Base-by-base conservation (phyloP, 35 echinoderm and acorn worm species). In the Anneissia japonica region DNA sequence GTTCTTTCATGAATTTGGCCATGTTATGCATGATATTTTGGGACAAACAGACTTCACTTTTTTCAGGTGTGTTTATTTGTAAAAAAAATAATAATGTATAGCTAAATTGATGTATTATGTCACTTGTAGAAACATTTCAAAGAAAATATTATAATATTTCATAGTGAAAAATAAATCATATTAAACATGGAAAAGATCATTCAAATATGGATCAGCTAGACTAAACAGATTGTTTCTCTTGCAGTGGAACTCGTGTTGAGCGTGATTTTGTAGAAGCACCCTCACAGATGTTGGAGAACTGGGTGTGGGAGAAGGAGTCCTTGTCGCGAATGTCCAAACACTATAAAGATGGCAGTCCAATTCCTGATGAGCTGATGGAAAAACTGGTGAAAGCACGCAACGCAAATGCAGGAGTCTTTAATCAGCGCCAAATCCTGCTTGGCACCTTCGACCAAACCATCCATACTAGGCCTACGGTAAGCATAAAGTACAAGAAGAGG, bases 251-350 rank as follows among this genome's bases (percentile, higher is more conserved):
- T 0, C 75, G 95, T 35, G 95, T 98, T 10, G 95, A 98, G 46
- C 75, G 95, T 38, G 95, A 98, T 89, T 98, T 98, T 94, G 95
- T 98, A 34, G 95, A 98, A 89, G 96, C 96, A 23, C 96, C 96
- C 10, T 99, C 96, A 10, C 96, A 99, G 87, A 94, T 99, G 96
- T 64, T 99, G 83, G 96, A 99, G 80, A 99, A 99, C 74, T 99
- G 96, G 96, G 91, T 89, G 76, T 99, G 96, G 96, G 89, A 99
- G 83, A 85, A 89, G 1, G 96, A 99, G 46, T 89, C 96, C 9
- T 89, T 99, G 37, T 46, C 82, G 6, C 75, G 91, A 26, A 88
- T 99, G 96, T 99, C 96, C 0, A 73, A 78, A 26, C 96, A 99
- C 56, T 90, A 91, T 89, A 94, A 94, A 56, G 92, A 94, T 34